These are phyloP conservation scores for Rhynchotus rufescens DNA, from an alignment of 2,797 vertebrate genomes.

Conservation along the genomic window DNA sequence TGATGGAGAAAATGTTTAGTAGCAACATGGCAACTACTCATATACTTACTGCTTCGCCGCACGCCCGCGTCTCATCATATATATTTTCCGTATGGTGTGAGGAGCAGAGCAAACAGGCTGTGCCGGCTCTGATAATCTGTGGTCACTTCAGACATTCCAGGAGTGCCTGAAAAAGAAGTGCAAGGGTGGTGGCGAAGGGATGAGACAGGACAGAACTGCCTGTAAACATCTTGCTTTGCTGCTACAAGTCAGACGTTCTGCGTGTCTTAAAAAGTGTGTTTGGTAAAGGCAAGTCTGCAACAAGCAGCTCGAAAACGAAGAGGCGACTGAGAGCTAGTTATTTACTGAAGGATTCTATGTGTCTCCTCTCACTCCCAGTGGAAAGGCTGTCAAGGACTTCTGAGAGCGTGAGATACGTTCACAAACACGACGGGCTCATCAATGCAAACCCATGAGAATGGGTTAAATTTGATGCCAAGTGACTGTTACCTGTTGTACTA, in stretches of 20 bases:
- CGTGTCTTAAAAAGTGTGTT: background rate
- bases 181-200: background rate
- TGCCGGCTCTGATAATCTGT: background rate
- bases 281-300: background rate
- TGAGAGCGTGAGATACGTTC: background rate
- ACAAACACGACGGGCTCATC: background rate
- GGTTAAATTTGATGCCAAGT: background rate
- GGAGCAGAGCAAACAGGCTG: background rate
- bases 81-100: background rate
- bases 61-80: background rate
- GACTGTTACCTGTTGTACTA: background rate
- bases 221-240: background rate
- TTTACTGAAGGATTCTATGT: background rate
- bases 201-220: background rate
- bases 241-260: background rate
- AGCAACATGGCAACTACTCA: background rate
- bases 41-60: background rate
- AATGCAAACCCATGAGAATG: background rate
- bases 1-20: conserved; percentile 28
- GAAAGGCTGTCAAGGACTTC: background rate
- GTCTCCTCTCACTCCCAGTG: background rate
- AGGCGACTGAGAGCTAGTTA: background rate
- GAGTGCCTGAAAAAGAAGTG: background rate
- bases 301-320: background rate
- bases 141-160: background rate